phyloP scores from a whole-genome alignment of 2,888 invertebrate species.

The Cephus nigrinus region DNA sequence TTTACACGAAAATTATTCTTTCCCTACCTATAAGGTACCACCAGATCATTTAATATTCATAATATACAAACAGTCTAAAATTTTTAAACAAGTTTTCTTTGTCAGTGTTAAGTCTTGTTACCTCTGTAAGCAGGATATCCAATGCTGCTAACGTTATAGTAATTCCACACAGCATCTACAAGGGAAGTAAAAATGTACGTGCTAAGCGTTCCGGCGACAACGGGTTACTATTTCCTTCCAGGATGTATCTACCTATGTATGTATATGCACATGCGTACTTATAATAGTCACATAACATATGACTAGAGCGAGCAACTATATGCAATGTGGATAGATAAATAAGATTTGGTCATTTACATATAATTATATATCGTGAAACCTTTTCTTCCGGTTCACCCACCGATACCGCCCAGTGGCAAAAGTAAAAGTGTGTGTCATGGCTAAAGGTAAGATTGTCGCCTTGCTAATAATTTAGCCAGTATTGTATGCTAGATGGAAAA shows the following conservation, averaged over 20 bases:
- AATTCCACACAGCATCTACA: constrained; percentile 9
- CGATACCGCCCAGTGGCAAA: neutral
- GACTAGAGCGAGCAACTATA: neutral
- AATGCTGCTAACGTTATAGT: neutral
- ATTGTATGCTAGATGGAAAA: neutral
- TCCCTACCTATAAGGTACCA: neutral
- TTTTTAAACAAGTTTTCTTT: neutral
- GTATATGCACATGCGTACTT: neutral
- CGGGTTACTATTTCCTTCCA: constrained; percentile 10
- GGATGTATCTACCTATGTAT: neutral
- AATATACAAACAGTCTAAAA: neutral
- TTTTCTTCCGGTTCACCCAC: neutral
- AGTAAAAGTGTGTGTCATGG: neutral
- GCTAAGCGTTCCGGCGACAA: constrained; percentile 9
- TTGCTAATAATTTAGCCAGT: neutral
- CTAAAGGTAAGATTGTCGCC: neutral
- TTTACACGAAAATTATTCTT: neutral
- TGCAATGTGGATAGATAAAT: neutral
- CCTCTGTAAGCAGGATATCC: neutral
- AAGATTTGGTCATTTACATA: neutral
- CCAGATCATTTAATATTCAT: neutral
- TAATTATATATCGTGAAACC: neutral
- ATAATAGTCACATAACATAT: neutral
- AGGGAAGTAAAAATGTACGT: constrained; percentile 9
- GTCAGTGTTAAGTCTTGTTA: neutral